A percentile compares a stretch with the other conserved stretches of the same genome.
Evolutionary conservation across 1,140 invertebrate species (phyloP).

Genomic region (Apis cerana): DNA sequence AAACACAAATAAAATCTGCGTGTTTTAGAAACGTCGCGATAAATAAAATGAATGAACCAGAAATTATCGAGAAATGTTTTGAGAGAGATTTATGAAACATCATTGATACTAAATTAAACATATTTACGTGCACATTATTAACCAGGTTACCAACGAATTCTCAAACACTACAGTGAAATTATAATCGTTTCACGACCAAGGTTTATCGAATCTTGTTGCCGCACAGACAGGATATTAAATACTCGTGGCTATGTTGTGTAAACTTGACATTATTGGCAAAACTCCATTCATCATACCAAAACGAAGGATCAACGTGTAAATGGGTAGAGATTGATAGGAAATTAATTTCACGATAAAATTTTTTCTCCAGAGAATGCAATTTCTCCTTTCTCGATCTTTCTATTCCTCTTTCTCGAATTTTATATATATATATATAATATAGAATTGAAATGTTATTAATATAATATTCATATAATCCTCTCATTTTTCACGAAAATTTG

Average conservation of each 20-base stretch:
- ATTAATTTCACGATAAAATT: not conserved
- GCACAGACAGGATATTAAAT: slow-evolving; percentile 28
- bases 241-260: slow-evolving; percentile 5
- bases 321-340: not conserved
- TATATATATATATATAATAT: too few relatives aligned
- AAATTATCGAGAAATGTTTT: not conserved
- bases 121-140: slow-evolving; percentile 1
- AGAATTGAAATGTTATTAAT: not conserved
- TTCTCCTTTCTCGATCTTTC: not conserved
- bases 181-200: slow-evolving; percentile 29
- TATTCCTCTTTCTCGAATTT: not conserved
- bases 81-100: not conserved
- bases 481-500: too few relatives aligned
- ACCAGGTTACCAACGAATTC: slow-evolving; percentile 18
- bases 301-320: not conserved
- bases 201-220: slow-evolving; percentile 35
- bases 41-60: too few relatives aligned
- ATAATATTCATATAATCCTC: not conserved
- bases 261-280: slow-evolving; percentile 25
- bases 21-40: not conserved
- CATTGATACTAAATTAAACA: not conserved
- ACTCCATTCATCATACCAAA: not conserved
- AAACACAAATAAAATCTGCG: not conserved
- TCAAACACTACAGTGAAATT: slow-evolving; percentile 4
- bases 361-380: not conserved